Conservation (phyloP, 2,113 vertebrate genomes). For the Gallinago media region DNA sequence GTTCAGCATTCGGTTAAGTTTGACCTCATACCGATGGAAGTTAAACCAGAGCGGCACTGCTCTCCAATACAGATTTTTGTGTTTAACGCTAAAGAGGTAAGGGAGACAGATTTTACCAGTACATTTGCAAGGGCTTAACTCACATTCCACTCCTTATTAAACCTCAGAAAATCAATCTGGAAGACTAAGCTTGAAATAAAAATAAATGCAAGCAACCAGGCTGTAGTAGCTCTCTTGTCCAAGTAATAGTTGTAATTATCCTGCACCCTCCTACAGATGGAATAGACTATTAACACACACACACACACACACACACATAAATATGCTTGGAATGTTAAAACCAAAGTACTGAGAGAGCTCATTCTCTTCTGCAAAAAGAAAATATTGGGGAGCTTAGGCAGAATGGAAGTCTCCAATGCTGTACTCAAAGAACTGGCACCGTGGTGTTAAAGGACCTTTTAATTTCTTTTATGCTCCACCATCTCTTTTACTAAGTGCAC, state of each 20-base stretch:
- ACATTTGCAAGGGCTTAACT: background rate
- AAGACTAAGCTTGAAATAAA: background rate
- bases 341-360: background rate
- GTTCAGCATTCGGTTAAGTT: background rate
- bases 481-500: background rate
- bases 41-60: background rate
- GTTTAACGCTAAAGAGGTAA: background rate
- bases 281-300: background rate
- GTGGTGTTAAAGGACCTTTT: background rate
- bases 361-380: background rate
- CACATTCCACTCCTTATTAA: background rate
- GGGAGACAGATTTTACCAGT: background rate
- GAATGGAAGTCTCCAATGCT: background rate
- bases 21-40: accelerated
- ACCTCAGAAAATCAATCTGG: background rate
- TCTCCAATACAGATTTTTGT: background rate
- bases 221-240: background rate
- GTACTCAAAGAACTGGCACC: background rate
- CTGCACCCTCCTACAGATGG: background rate
- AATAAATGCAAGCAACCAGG: background rate
- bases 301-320: background rate
- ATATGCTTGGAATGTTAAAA: background rate
- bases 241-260: background rate
- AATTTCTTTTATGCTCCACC: background rate
- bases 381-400: background rate